Conservation (phyloP, 2,113 vertebrate species). For the Centropus unirufus region DNA sequence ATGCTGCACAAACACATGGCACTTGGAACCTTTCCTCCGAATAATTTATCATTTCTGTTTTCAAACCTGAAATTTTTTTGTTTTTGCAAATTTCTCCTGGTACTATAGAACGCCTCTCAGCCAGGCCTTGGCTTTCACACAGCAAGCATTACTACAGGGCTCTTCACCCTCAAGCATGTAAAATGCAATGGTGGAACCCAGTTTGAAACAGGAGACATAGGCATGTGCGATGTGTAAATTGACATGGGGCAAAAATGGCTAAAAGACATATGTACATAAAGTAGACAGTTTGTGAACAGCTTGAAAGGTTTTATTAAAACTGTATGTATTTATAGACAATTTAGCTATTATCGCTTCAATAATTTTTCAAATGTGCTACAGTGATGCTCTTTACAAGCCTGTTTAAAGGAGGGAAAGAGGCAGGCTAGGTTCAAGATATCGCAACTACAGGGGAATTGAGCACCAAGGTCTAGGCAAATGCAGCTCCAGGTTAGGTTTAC, state of each 20-base stretch:
- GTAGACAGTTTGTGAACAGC: background rate
- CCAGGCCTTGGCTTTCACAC: background rate
- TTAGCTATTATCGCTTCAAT: background rate
- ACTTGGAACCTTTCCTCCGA: background rate
- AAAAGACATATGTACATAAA: background rate
- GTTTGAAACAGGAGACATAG: background rate
- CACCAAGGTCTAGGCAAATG: background rate
- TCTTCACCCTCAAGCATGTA: background rate
- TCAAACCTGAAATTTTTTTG: background rate
- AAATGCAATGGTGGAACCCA: background rate
- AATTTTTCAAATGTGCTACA: background rate
- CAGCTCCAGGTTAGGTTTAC: background rate
- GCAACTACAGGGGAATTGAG: background rate
- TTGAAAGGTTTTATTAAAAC: background rate
- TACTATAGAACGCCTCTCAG: background rate
- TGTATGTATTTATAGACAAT: background rate
- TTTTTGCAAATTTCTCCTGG: background rate
- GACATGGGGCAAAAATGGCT: background rate
- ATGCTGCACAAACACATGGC: background rate
- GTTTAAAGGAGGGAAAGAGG: background rate
- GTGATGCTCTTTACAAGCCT: background rate
- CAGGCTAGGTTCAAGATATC: background rate
- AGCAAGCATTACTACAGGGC: background rate
- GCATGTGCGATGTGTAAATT: background rate
- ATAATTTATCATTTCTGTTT: background rate